Evolutionary conservation across 2,797 vertebrate genomes (phyloP).

Genomic region (Pantherophis vulpinus): DNA sequence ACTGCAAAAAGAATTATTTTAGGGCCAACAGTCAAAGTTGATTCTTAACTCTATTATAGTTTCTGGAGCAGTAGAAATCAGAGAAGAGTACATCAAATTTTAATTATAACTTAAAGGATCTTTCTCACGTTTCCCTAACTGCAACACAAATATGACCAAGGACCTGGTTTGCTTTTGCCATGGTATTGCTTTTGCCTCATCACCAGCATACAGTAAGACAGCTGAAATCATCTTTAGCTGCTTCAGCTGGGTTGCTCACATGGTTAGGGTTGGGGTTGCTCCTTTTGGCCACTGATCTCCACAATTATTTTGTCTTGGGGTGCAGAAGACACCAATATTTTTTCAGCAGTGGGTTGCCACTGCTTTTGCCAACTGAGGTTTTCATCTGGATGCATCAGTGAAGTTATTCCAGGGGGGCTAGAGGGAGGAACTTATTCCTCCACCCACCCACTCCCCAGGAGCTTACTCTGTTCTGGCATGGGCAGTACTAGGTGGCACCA

Average conservation of each 20-base stretch:
- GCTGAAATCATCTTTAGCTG: neutral
- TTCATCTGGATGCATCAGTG: neutral
- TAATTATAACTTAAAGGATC: neutral
- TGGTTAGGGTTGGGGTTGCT: neutral
- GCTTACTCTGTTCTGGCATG: neutral
- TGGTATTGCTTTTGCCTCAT: neutral
- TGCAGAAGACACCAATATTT: neutral
- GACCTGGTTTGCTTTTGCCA: neutral
- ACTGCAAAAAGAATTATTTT: neutral
- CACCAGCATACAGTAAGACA: neutral
- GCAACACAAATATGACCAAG: neutral
- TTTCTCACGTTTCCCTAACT: neutral
- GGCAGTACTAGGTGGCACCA: neutral
- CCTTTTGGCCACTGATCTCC: neutral
- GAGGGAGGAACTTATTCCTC: neutral
- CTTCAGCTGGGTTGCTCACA: neutral
- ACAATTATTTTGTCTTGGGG: neutral
- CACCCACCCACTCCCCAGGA: too few species aligned
- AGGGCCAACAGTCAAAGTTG: neutral
- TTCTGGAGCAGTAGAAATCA: neutral
- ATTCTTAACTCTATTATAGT: neutral
- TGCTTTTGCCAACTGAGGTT: neutral
- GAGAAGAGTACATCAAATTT: neutral
- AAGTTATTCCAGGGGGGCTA: neutral
- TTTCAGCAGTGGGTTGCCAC: neutral